Evolutionary conservation across 2,888 invertebrate genomes (phyloP).

Genomic region (Clostera curtula): DNA sequence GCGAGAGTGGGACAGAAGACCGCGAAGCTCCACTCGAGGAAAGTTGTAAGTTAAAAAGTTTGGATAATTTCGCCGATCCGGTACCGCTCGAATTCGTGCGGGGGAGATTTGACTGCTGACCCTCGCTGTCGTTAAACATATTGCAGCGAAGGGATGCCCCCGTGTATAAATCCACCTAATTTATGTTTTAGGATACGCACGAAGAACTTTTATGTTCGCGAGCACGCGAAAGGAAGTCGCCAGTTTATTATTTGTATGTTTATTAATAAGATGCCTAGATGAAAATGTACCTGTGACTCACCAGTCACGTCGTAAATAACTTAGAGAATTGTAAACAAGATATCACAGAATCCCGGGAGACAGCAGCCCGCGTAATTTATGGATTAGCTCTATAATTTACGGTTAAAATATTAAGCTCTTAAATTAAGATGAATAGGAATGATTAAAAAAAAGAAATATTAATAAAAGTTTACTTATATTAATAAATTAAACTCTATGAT

Average conservation of each 20-base stretch:
- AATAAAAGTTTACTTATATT: too few species aligned
- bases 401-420: neutral
- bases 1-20: conserved; percentile 47
- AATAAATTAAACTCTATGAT: too few species aligned
- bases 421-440: neutral
- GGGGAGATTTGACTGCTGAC: conserved; percentile 64
- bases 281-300: conserved; percentile 46
- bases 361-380: conserved; percentile 22
- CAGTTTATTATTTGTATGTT: conserved; percentile 57
- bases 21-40: conserved; percentile 51
- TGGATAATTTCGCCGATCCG: conserved; percentile 64
- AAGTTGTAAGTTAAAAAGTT: conserved; percentile 72
- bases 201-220: conserved; percentile 66
- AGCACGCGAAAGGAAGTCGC: conserved; percentile 69
- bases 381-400: conserved; percentile 8
- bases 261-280: conserved; percentile 53
- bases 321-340: conserved; percentile 43
- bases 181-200: conserved; percentile 72
- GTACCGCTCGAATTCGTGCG: conserved; percentile 47
- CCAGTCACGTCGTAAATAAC: conserved; percentile 48
- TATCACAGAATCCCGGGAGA: conserved; percentile 34
- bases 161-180: conserved; percentile 70
- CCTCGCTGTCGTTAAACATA: conserved; percentile 66
- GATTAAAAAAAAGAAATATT: too few species aligned
- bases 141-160: conserved; percentile 69